Evolutionary conservation across 2,113 vertebrate genomes (phyloP).

Genomic region (Opisthocomus hoazin): DNA sequence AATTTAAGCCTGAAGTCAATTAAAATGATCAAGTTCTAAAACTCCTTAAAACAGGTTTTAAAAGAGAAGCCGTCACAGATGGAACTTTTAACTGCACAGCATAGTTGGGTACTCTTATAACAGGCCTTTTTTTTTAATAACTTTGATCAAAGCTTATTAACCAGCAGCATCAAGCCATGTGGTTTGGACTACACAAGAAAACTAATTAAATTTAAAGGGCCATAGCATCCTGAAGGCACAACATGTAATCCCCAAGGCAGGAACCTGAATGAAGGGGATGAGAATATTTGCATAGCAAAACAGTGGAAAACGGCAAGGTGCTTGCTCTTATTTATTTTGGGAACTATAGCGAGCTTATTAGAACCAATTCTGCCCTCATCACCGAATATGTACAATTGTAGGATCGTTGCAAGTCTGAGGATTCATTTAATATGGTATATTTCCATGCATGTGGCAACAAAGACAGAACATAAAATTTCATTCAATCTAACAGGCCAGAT

Average conservation of each 20-base stretch:
- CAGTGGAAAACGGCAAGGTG: not conserved
- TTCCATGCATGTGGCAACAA: not conserved
- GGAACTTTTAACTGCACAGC: not conserved
- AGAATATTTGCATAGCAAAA: not conserved
- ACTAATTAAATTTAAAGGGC: slow-evolving; percentile 52
- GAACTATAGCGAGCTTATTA: not conserved
- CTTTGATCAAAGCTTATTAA: slow-evolving; percentile 46
- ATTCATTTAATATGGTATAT: not conserved
- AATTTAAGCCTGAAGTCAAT: not conserved
- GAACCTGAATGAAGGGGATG: not conserved
- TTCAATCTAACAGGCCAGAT: not conserved
- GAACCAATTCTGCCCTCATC: not conserved
- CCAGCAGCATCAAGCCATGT: not conserved
- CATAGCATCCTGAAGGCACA: not conserved
- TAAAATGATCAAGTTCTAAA: not conserved
- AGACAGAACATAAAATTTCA: not conserved
- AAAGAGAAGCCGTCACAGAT: not conserved
- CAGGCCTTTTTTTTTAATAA: not conserved
- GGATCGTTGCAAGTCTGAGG: not conserved
- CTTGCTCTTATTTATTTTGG: not conserved
- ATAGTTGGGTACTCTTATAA: not conserved
- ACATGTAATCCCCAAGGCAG: not conserved
- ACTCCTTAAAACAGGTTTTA: not conserved
- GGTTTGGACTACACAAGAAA: slow-evolving; percentile 30
- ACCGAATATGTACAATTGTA: not conserved